These are phyloP conservation scores for Diadophis punctatus DNA, from an alignment of 2,113 vertebrate species.

Conservation along the genomic window DNA sequence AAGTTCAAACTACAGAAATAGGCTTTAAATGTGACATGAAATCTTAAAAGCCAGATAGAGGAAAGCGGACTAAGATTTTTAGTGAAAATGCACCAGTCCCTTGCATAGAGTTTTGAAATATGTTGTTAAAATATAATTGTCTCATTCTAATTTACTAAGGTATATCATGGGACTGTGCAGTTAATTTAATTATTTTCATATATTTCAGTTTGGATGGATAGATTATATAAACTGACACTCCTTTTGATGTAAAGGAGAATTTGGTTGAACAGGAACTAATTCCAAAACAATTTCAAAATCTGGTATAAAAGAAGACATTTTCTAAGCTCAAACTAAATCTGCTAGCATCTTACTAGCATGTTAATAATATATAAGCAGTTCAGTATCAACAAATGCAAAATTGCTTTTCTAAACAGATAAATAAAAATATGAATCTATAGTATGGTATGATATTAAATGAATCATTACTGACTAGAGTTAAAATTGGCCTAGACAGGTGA, in stretches of 20 bases:
- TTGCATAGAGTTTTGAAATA: background rate
- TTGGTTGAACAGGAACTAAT: background rate
- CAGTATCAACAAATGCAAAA: background rate
- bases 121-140: background rate
- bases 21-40: background rate
- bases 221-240: background rate
- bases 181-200: background rate
- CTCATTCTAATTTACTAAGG: background rate
- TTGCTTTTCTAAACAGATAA: background rate
- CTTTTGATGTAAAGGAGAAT: background rate
- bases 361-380: background rate
- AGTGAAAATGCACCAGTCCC: background rate
- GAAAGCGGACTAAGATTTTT: background rate
- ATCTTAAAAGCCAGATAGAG: background rate
- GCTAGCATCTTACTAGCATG: background rate
- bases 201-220: background rate
- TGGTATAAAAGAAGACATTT: background rate
- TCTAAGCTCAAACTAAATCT: background rate
- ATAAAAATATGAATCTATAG: background rate
- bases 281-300: background rate
- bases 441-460: background rate
- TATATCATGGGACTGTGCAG: background rate
- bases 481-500: background rate
- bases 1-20: background rate
- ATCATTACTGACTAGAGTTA: background rate